Percentiles rank a stretch among this genome's conserved stretches.
These are phyloP conservation scores for Coreius guichenoti DNA, from an alignment of 2,797 vertebrate genomes.

Conservation along the genomic window DNA sequence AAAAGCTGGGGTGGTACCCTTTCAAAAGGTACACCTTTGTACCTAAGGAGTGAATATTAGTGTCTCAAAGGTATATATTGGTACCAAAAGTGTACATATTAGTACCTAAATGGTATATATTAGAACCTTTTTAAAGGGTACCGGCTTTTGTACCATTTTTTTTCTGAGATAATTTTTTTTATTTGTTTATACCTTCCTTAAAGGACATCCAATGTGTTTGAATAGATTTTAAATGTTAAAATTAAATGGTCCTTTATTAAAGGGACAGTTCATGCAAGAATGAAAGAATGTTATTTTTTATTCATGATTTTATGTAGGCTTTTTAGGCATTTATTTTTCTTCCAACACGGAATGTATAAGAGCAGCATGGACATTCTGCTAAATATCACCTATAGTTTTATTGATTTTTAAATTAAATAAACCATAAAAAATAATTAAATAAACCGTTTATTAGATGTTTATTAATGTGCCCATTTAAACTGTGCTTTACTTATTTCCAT, in stretches of 20 bases:
- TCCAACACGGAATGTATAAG: not conserved
- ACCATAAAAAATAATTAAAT: no score
- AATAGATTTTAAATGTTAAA: not conserved
- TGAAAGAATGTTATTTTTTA: not conserved
- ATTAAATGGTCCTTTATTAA: not conserved
- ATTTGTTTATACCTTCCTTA: not conserved
- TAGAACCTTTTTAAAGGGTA: no score
- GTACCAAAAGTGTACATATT: no score
- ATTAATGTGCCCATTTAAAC: not conserved
- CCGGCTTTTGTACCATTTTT: no score
- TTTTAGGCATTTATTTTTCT: not conserved
- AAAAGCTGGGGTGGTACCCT: no score
- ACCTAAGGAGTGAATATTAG: no score
- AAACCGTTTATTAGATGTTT: not conserved
- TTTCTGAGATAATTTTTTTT: no score
- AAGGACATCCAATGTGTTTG: not conserved
- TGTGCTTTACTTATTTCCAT: not conserved
- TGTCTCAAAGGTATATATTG: no score
- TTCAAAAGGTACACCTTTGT: no score
- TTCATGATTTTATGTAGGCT: not conserved
- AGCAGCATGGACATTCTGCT: not conserved
- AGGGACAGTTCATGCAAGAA: not conserved
- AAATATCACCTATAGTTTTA: not conserved
- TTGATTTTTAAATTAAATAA: not conserved
- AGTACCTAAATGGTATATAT: no score